Conservation (phyloP, 1,140 invertebrate species). For the Drosophila saltans region DNA sequence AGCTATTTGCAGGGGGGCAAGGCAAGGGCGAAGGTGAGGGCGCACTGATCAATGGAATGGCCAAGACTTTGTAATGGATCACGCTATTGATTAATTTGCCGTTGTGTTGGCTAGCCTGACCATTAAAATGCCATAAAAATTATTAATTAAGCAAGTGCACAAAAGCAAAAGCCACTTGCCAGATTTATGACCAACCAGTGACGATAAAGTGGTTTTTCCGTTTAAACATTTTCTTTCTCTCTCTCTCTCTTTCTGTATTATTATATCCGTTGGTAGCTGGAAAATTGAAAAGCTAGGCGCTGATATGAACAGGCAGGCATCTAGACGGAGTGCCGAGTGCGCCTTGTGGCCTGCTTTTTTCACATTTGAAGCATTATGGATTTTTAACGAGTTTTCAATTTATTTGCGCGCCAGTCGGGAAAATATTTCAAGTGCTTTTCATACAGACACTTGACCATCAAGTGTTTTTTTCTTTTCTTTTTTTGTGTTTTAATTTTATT, state of each 20-base stretch:
- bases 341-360: conserved; percentile 17
- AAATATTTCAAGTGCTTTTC: conserved; percentile 79
- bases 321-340: conserved; percentile 26
- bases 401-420: conserved; percentile 74
- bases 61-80: conserved; percentile 51
- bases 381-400: conserved; percentile 83
- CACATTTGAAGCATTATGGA: conserved; percentile 78
- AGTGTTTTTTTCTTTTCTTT: conserved; percentile 60
- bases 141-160: conserved; percentile 82
- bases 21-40: conserved; percentile 8
- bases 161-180: conserved; percentile 67
- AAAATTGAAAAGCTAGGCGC: conserved; percentile 45
- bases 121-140: conserved; percentile 82
- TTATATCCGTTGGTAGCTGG: conserved; percentile 8
- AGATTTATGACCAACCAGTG: conserved; percentile 64
- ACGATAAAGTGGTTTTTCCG: conserved; percentile 52
- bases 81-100: conserved; percentile 67
- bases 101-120: conserved; percentile 62
- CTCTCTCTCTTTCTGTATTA: not conserved
- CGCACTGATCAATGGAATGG: conserved; percentile 61
- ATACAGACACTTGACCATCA: conserved; percentile 79
- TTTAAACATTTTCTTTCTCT: not conserved
- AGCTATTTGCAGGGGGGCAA: not conserved
- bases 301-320: conserved; percentile 54
- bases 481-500: conserved; percentile 19